These are phyloP conservation scores for Coryphaenoides rupestris DNA, from an alignment of 2,113 vertebrate species.

Conservation along the genomic window DNA sequence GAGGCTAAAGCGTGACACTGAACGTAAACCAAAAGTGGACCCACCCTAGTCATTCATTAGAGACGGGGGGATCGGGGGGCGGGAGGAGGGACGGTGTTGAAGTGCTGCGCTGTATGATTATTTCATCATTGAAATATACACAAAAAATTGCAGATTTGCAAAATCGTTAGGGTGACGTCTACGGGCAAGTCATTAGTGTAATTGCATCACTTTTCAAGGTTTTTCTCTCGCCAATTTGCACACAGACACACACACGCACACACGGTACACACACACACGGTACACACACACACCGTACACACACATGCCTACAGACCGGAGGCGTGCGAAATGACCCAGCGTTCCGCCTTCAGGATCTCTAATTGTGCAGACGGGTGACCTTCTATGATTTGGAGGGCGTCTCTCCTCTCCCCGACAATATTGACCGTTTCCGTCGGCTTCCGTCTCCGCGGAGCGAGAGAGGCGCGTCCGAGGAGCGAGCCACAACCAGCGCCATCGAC, in stretches of 20 bases:
- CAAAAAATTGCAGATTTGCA: no score
- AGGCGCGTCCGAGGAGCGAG: no score
- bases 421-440: no score
- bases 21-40: no score
- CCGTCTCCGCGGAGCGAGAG: no score
- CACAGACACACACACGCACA: background rate
- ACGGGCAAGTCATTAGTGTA: constrained; percentile 48
- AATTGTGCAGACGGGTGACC: constrained; percentile 50
- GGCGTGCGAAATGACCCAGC: constrained; percentile 30
- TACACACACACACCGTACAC: constrained; percentile 34
- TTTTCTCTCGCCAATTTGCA: background rate
- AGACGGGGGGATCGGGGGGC: no score
- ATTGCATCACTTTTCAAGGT: constrained; percentile 53
- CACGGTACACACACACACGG: constrained; percentile 39
- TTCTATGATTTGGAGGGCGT: constrained; percentile 38
- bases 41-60: no score
- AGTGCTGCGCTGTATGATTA: no score
- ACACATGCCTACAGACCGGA: constrained; percentile 39
- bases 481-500: no score
- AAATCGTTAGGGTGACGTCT: constrained; percentile 25
- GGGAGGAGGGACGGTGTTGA: no score
- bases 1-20: no score
- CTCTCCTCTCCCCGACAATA: constrained; percentile 6
- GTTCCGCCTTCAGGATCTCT: constrained; percentile 39
- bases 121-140: no score